Evolutionary conservation across 2,888 invertebrate genomes (phyloP), one percentile per base, ranked within the genome.

Genomic region (Eudemis profundana): DNA sequence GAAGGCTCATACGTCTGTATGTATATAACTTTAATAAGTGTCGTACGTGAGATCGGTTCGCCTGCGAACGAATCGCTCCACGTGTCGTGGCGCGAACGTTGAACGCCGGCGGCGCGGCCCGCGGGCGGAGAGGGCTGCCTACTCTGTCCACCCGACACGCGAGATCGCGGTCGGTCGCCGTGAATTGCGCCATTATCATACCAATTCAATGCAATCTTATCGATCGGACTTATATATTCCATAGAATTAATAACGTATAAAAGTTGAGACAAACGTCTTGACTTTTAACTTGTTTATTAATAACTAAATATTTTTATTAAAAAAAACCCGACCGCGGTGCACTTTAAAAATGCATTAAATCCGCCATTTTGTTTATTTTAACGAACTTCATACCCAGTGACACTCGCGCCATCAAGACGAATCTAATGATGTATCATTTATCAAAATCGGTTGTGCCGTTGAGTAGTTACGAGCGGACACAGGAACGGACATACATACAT

Each of bases 141-240:
- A 10, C 8, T n/a, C 19, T 14, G 17, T 23, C 21, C 33, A 14
- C 15, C 15, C 27, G 29, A 33, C 15, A 33, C 36, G 38, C 46
- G 14, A 40, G 15, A 29, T 38, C 23, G 44, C 36, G 47, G 50
- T 49, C 49, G 53, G 40, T 47, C 36, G 12, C 5, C 29, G 33
- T 29, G 51, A 21, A 19, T 23, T 51, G 29, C 21, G 51, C 68
- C 68, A 70, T 68, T 54, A 40, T 15, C 38, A 67, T 62, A 69
- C 68, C 72, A 73, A 76, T 75, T 73, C 70, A 73, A 74, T 68
- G 62, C 66, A 70, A 66, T 62, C 50, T 61, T 64, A 69, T 67
- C 64, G 61, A 33, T 54, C 23, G 44, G 21, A 42, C 21, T 44
- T 27, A 12, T 27, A 12, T 51, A 29, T 29, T 40, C 14, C 38